Conservation (phyloP, 2,797 vertebrate genomes). For the Sarcoramphus papa region DNA sequence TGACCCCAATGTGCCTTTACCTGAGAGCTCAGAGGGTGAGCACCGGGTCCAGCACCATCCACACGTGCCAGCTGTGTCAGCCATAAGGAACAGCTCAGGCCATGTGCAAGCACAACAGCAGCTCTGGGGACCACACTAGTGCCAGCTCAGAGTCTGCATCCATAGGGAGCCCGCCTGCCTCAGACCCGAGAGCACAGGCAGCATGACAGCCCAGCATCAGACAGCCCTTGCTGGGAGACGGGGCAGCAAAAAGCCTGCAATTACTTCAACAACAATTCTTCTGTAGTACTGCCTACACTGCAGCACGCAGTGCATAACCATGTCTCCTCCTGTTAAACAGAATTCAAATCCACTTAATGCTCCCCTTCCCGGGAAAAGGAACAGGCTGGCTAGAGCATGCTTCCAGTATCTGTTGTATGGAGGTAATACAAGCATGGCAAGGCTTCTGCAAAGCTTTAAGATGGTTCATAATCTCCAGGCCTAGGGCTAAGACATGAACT, state of each 20-base stretch:
- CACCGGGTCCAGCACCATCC: background rate
- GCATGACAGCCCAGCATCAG: background rate
- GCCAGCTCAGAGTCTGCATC: background rate
- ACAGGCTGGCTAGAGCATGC: background rate
- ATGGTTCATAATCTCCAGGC: slow-evolving; percentile 13
- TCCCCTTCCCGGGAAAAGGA: background rate
- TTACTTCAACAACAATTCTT: slow-evolving; percentile 50
- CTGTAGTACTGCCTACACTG: slow-evolving; percentile 52
- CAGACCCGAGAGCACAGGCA: background rate
- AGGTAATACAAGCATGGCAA: slow-evolving; percentile 39
- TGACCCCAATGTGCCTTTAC: background rate
- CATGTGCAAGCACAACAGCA: background rate
- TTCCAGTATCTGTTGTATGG: background rate
- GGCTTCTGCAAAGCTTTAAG: slow-evolving; percentile 45
- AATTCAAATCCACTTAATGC: slow-evolving; percentile 64
- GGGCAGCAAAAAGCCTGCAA: background rate
- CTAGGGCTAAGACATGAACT: slow-evolving; percentile 10
- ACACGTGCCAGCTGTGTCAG: background rate
- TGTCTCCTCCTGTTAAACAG: slow-evolving; percentile 60
- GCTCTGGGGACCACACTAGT: background rate
- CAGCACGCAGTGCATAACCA: slow-evolving; percentile 46
- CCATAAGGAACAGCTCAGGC: background rate
- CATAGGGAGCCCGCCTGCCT: background rate
- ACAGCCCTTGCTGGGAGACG: background rate
- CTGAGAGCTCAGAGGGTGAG: background rate